These are phyloP conservation scores for Blomia tropicalis DNA, from an alignment of 2,888 invertebrate species.

Conservation along the genomic window DNA sequence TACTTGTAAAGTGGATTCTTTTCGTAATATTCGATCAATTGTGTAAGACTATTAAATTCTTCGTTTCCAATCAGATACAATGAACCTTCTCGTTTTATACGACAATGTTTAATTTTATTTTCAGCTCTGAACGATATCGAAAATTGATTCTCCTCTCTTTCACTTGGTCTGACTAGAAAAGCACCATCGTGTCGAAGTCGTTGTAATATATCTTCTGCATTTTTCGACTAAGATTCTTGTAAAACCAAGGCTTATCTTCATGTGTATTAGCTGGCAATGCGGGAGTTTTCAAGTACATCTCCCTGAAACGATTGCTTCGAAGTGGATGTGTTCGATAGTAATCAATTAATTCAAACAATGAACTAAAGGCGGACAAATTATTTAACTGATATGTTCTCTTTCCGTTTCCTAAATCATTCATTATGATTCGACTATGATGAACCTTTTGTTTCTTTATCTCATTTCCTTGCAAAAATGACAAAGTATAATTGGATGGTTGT, in stretches of 20 bases:
- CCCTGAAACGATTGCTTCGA: slow-evolving; percentile 72
- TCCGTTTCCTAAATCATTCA: slow-evolving; percentile 55
- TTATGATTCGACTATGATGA: slow-evolving; percentile 77
- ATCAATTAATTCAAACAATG: slow-evolving; percentile 72
- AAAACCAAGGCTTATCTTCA: slow-evolving; percentile 83
- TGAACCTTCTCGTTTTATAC: slow-evolving; percentile 78
- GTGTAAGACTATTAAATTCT: slow-evolving; percentile 88
- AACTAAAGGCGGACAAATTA: slow-evolving; percentile 72
- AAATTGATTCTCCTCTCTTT: slow-evolving; percentile 65
- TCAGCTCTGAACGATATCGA: slow-evolving; percentile 89
- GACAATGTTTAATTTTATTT: slow-evolving; percentile 87
- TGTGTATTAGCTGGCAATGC: slow-evolving; percentile 81
- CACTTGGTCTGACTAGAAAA: slow-evolving; percentile 79
- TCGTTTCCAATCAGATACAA: slow-evolving; percentile 75
- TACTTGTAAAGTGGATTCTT: slow-evolving; percentile 66
- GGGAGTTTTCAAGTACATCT: slow-evolving; percentile 60
- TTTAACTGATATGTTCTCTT: slow-evolving; percentile 73
- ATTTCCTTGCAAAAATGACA: slow-evolving; percentile 75
- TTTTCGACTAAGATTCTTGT: slow-evolving; percentile 56
- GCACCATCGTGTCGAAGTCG: slow-evolving; percentile 75
- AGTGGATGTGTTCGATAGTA: slow-evolving; percentile 72
- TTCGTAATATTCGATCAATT: slow-evolving; percentile 78
- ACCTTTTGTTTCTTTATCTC: too few species aligned
- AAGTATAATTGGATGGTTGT: slow-evolving; percentile 84
- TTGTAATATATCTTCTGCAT: slow-evolving; percentile 73